These are phyloP conservation scores for Cheiracanthium punctorium DNA, from an alignment of 2,888 invertebrate genomes.

Conservation along the genomic window DNA sequence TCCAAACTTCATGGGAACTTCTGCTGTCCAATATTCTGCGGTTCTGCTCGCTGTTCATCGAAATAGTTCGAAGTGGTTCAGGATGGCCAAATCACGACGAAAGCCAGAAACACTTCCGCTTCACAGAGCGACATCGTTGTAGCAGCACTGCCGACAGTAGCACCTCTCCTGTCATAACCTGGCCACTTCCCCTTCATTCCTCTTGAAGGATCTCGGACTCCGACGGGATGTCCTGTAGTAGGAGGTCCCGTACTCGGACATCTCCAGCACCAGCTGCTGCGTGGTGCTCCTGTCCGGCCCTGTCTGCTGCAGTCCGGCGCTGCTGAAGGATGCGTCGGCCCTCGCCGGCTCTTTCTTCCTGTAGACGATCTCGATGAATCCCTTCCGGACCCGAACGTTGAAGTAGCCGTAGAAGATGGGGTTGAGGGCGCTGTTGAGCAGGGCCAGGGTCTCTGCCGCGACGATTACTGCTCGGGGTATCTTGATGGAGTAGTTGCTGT, in stretches of 20 bases:
- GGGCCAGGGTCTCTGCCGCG: slow-evolving; percentile 75
- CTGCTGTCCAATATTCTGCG: no score
- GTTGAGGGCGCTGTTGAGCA: slow-evolving; percentile 76
- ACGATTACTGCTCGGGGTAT: slow-evolving; percentile 75
- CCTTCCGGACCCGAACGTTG: slow-evolving; percentile 74
- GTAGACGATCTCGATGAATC: slow-evolving; percentile 71
- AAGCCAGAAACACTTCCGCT: no score
- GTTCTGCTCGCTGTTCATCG: no score
- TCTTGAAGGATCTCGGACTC: slow-evolving; percentile 39
- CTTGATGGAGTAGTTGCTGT: slow-evolving; percentile 75
- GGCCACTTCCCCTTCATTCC: slow-evolving; percentile 30
- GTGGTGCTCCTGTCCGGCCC: slow-evolving; percentile 21
- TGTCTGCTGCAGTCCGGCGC: slow-evolving; percentile 45
- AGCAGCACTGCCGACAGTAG: slow-evolving; percentile 36
- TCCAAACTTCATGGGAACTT: no score
- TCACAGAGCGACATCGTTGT: slow-evolving; percentile 29
- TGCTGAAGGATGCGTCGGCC: slow-evolving; percentile 64
- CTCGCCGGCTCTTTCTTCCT: slow-evolving; percentile 56
- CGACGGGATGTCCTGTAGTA: slow-evolving; percentile 31
- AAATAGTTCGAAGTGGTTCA: no score
- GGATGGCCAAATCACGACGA: no score
- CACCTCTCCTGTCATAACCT: slow-evolving; percentile 52
- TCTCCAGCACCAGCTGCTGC: slow-evolving; percentile 46
- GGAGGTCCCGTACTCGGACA: slow-evolving; percentile 48
- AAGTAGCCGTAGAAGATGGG: slow-evolving; percentile 77